Conservation (phyloP, 2,888 invertebrate genomes). For the Opisthograptis luteolata region DNA sequence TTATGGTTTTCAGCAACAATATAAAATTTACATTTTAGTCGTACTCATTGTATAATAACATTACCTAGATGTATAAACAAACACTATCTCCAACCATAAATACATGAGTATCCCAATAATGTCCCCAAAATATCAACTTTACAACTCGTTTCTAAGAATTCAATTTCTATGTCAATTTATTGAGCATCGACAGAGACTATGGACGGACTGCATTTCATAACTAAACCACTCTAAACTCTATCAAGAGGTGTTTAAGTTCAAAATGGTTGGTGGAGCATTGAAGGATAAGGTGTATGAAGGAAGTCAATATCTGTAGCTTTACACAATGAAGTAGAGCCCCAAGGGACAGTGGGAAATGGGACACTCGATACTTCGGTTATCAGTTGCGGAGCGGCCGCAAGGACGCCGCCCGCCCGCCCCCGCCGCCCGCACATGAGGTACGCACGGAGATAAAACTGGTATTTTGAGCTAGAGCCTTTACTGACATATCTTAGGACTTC, state of each 20-base stretch:
- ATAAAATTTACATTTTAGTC: too few species aligned
- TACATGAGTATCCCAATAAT: conserved; percentile 25
- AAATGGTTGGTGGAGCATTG: conserved; percentile 7
- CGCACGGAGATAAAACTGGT: conserved; percentile 11
- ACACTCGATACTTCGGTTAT: conserved; percentile 26
- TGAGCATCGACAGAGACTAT: conserved; percentile 16
- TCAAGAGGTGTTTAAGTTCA: conserved; percentile 1
- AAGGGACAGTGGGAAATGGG: conserved; percentile 23
- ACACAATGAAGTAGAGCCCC: conserved; percentile 26
- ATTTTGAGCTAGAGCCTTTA: conserved; percentile 1
- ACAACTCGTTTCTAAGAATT: conserved; percentile 33
- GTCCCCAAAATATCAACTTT: conserved; percentile 18
- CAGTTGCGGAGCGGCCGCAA: conserved; percentile 19
- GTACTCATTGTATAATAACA: too few species aligned
- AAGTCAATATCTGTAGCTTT: conserved; percentile 25
- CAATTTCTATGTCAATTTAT: conserved; percentile 37
- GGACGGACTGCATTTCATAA: conserved; percentile 5
- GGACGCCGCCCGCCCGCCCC: too few species aligned
- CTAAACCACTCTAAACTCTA: conserved; percentile 22
- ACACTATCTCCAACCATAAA: too few species aligned
- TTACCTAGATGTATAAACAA: too few species aligned
- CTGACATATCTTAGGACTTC: neutral
- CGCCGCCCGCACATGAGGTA: conserved; percentile 1
- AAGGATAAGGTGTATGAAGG: conserved; percentile 16
- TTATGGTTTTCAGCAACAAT: too few species aligned